Percentiles rank a stretch among this genome's conserved stretches.
These are phyloP conservation scores for Patella vulgata DNA, from an alignment of 1,140 invertebrate species.

Conservation along the genomic window DNA sequence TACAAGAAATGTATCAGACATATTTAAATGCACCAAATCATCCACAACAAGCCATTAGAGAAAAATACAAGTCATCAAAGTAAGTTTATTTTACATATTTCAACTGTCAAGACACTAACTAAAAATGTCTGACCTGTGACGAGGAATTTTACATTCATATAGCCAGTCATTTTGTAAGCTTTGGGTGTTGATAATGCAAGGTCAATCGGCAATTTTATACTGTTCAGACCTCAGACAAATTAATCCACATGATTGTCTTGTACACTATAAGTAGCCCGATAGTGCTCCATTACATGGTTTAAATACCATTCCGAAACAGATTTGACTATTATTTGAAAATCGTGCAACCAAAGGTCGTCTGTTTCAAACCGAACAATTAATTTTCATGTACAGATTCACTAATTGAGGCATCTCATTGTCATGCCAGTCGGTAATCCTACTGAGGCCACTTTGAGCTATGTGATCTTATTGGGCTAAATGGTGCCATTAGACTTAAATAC, in stretches of 20 bases:
- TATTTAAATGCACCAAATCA: constrained; percentile 75
- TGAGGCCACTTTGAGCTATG: neutral
- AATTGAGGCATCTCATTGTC: neutral
- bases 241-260: too few species aligned
- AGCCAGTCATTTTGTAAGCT: too few species aligned
- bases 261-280: too few species aligned
- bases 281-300: too few species aligned
- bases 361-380: neutral
- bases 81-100: constrained; percentile 52
- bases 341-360: neutral
- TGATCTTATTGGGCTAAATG: neutral
- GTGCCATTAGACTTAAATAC: neutral
- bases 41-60: constrained; percentile 83
- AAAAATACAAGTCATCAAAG: constrained; percentile 85
- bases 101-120: too few species aligned
- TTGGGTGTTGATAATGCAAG: neutral
- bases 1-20: constrained; percentile 76
- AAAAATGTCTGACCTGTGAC: neutral
- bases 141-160: neutral
- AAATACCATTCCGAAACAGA: too few species aligned
- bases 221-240: too few species aligned
- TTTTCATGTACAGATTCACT: neutral
- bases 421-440: neutral
- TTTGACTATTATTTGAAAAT: neutral
- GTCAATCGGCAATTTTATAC: neutral